phyloP scores from a whole-genome alignment of 2,113 vertebrate species.

The Gnathonemus echidnorhynchus region DNA sequence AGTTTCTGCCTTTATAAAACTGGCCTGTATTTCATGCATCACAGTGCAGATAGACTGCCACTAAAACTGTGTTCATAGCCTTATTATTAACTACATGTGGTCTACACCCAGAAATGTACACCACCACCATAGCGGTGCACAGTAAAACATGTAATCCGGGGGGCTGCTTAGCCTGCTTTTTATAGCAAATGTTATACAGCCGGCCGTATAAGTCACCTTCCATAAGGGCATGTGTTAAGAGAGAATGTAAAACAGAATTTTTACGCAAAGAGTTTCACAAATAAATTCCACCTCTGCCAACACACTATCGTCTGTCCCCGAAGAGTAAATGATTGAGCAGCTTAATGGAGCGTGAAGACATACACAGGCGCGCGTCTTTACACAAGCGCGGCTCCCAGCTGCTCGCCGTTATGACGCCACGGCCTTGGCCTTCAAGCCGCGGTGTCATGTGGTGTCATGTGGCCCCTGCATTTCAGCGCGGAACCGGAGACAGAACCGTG shows the following conservation, averaged over 20 bases:
- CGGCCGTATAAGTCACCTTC: not conserved
- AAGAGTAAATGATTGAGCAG: conserved; percentile 9
- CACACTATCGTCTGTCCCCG: not conserved
- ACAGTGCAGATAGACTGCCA: not conserved
- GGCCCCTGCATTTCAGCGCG: not conserved
- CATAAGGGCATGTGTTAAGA: not conserved
- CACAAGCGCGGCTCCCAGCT: conserved; percentile 3
- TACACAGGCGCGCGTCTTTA: not conserved
- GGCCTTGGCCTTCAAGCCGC: conserved; percentile 14
- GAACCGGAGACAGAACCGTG: conserved; percentile 5
- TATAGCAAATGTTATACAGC: not conserved
- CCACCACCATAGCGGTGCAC: not conserved
- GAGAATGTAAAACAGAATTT: not conserved
- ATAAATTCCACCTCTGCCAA: not conserved
- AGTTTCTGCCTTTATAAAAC: not conserved
- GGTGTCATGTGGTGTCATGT: conserved; percentile 20
- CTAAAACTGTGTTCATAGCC: not conserved
- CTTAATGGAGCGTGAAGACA: conserved; percentile 6
- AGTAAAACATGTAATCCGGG: not conserved
- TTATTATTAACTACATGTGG: not conserved
- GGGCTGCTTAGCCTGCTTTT: not conserved
- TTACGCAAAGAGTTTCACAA: not conserved
- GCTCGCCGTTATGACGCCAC: conserved; percentile 10
- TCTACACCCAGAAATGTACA: not conserved
- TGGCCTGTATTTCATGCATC: not conserved